phyloP scores from a whole-genome alignment of 2,113 vertebrate species.

The Gobiocypris rarus region DNA sequence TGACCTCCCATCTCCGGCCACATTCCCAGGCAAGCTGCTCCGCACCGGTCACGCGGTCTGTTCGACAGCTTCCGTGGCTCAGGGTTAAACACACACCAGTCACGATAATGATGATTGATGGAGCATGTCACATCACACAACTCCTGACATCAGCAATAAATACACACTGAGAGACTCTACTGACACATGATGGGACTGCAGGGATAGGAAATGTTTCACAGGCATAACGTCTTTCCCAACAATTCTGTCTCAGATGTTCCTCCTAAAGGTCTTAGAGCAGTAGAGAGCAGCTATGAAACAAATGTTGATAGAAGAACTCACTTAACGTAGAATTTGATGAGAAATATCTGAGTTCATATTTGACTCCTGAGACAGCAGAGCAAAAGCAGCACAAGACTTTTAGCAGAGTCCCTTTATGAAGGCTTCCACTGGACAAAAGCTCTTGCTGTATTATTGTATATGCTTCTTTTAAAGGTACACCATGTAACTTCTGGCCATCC shows the following conservation, averaged over 20 bases:
- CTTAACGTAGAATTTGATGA: no score
- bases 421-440: no score
- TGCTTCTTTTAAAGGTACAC: no score
- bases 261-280: neutral
- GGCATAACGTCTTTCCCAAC: neutral
- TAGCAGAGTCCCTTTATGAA: no score
- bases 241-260: neutral
- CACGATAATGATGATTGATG: neutral
- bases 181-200: neutral
- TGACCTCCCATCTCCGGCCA: slow-evolving; percentile 23
- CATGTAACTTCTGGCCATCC: no score
- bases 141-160: neutral
- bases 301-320: no score
- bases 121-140: slow-evolving; percentile 18
- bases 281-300: no score
- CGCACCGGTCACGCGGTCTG: slow-evolving; percentile 56
- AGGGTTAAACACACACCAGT: slow-evolving; percentile 9
- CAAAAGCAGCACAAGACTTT: neutral
- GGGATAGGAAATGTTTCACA: neutral
- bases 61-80: slow-evolving; percentile 15
- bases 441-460: no score
- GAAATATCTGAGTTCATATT: no score
- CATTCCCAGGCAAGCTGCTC: slow-evolving; percentile 64
- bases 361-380: neutral
- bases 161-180: neutral